Conservation (phyloP, 2,888 invertebrate species). For the Ctenicera cuprea region DNA sequence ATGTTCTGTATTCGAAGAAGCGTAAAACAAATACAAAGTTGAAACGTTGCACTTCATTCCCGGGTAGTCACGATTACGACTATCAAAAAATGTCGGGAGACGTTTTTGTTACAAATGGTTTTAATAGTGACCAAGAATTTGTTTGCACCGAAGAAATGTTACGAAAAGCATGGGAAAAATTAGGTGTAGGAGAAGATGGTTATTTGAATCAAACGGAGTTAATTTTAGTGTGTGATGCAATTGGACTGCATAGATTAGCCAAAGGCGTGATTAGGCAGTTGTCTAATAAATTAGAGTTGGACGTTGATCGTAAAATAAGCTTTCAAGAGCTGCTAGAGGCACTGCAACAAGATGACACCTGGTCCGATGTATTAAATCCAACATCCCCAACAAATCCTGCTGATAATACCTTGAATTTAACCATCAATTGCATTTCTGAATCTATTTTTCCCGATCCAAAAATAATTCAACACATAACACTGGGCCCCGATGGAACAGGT, state of each 20-base stretch:
- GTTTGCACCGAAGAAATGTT: slow-evolving; percentile 77
- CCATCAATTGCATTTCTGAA: slow-evolving; percentile 64
- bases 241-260: slow-evolving; percentile 80
- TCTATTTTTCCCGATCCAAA: slow-evolving; percentile 65
- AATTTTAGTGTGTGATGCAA: slow-evolving; percentile 79
- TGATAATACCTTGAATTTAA: slow-evolving; percentile 49
- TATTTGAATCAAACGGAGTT: slow-evolving; percentile 79
- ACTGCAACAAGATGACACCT: slow-evolving; percentile 75
- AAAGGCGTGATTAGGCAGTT: slow-evolving; percentile 79
- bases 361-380: slow-evolving; percentile 67
- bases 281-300: slow-evolving; percentile 79
- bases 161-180: slow-evolving; percentile 78
- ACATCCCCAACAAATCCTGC: slow-evolving; percentile 38
- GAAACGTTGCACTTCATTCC: slow-evolving; percentile 76
- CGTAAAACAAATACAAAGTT: slow-evolving; percentile 73
- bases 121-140: slow-evolving; percentile 63
- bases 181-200: slow-evolving; percentile 78
- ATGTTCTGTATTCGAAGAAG: slow-evolving; percentile 74
- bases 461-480: slow-evolving; percentile 69
- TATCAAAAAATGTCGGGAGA: slow-evolving; percentile 65
- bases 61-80: slow-evolving; percentile 68
- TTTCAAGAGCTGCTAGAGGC: slow-evolving; percentile 80
- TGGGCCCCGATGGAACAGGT: slow-evolving; percentile 67
- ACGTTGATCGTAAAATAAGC: slow-evolving; percentile 79
- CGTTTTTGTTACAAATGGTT: slow-evolving; percentile 71